These are phyloP conservation scores for Blastobasis lacticolella DNA, from an alignment of 2,888 invertebrate species.

Conservation along the genomic window DNA sequence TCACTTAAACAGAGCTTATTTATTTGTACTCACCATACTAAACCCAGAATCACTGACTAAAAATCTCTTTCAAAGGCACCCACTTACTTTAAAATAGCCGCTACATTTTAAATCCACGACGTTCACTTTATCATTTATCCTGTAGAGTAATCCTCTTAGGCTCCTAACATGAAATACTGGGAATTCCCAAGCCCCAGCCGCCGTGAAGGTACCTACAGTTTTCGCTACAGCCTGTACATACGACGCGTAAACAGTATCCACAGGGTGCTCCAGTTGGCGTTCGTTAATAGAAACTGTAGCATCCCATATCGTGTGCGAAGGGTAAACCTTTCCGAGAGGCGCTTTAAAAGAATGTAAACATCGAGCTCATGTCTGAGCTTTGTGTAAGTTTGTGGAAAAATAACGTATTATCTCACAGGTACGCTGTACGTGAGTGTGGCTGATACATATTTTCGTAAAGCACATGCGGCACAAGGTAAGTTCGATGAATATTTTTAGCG, in stretches of 20 bases:
- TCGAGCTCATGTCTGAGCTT: background rate
- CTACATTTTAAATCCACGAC: too few relatives aligned
- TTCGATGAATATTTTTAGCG: too few relatives aligned
- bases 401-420: background rate
- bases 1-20: too few relatives aligned
- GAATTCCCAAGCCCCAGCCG: too few relatives aligned
- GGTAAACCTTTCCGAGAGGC: background rate
- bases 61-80: too few relatives aligned
- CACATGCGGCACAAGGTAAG: too few relatives aligned
- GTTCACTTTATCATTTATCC: background rate
- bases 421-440: too few relatives aligned
- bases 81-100: too few relatives aligned
- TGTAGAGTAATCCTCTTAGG: background rate
- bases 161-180: background rate
- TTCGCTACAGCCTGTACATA: background rate
- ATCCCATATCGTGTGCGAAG: background rate
- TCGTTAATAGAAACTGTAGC: constrained; percentile 7
- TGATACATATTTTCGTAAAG: too few relatives aligned
- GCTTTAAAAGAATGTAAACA: background rate
- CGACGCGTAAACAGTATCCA: constrained; percentile 2
- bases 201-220: too few relatives aligned
- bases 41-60: too few relatives aligned
- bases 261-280: background rate
- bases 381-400: background rate
- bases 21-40: too few relatives aligned